Evolutionary conservation across 2,797 vertebrate species (phyloP), one percentile per base, ranked within the genome.

Genomic region (Macrochelys suwanniensis): DNA sequence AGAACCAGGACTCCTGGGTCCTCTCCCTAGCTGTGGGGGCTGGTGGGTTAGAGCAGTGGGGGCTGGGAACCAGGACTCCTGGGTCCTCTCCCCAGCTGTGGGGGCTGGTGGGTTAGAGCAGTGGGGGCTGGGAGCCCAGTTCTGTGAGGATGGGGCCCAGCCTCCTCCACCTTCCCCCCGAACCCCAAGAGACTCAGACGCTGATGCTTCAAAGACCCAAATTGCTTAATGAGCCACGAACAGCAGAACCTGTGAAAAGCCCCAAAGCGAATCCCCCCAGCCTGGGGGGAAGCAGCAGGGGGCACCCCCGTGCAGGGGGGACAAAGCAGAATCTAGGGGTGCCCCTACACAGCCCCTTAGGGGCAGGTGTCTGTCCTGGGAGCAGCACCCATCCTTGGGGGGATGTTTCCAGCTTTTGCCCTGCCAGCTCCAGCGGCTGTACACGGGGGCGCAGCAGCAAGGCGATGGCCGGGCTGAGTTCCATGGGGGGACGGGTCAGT

Each of bases 391-490:
- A 1, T 74, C 19, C 19, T 6, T 45, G 51, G 59, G 28, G 53
- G 53, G 21, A 37, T 71, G 50, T 33, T 12, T 21, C 49, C 23
- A 25, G 23, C 53, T 19, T 31, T 7, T 7, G 26, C 56, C 80
- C 31, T 7, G 33, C 54, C 5, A 2, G 12, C 6, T 50, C 80
- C 85, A 1, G 33, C 45, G 1, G 23, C 77, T 8, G 45, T 5
- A 49, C n/a, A 6, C 3, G 11, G 51, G 13, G 54, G 25, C 15
- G 13, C 42, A 19, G 16, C 77, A 25, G 26, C 12, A 3, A 71
- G 7, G 4, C 3, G 4, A 31, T 10, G 19, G n/a, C n/a, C 1
- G 45, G 47, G 16, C 15, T 45, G 65, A 5, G 11, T 31, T 37
- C 19, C 1, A 28, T 3, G 9, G 61, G 19, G 61, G 61, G 61